These are phyloP conservation scores for Paraescarpia echinospica DNA, from an alignment of 1,140 invertebrate species.

Conservation along the genomic window DNA sequence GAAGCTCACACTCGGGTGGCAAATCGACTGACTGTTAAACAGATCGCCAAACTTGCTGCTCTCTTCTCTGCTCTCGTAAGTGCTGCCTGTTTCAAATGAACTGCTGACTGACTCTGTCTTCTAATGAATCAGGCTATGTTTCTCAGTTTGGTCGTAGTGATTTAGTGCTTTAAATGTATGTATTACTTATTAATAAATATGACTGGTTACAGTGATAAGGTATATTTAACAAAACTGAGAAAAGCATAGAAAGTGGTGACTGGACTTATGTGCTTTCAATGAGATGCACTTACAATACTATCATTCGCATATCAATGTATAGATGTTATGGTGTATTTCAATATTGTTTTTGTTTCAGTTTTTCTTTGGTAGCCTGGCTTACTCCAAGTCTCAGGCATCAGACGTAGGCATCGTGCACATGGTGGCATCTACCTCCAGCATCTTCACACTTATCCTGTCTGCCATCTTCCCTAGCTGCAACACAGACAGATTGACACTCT, in stretches of 20 bases:
- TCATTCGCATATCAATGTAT: no score
- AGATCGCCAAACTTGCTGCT: slow-evolving; percentile 74
- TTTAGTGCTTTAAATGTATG: no score
- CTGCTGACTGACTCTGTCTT: not conserved
- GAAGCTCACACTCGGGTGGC: slow-evolving; percentile 69
- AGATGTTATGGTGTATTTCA: not conserved
- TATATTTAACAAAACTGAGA: no score
- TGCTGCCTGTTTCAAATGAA: slow-evolving; percentile 20
- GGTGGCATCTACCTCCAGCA: slow-evolving; percentile 77
- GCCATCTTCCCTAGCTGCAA: slow-evolving; percentile 76
- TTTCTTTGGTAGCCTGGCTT: slow-evolving; percentile 80
- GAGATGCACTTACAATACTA: no score
- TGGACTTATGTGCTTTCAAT: no score
- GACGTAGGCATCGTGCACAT: slow-evolving; percentile 76
- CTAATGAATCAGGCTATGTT: not conserved
- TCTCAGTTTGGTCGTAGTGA: no score
- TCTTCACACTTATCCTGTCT: slow-evolving; percentile 81
- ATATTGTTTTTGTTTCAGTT: slow-evolving; percentile 62
- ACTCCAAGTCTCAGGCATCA: slow-evolving; percentile 56
- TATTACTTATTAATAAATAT: no score
- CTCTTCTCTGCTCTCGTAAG: slow-evolving; percentile 79
- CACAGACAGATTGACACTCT: slow-evolving; percentile 76
- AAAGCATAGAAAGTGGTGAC: no score
- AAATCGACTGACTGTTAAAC: slow-evolving; percentile 70
- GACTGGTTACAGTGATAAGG: no score